Percentiles rank a stretch among this genome's conserved stretches.
Evolutionary conservation across 2,113 vertebrate species (phyloP).

Genomic region (Smithornis capensis): DNA sequence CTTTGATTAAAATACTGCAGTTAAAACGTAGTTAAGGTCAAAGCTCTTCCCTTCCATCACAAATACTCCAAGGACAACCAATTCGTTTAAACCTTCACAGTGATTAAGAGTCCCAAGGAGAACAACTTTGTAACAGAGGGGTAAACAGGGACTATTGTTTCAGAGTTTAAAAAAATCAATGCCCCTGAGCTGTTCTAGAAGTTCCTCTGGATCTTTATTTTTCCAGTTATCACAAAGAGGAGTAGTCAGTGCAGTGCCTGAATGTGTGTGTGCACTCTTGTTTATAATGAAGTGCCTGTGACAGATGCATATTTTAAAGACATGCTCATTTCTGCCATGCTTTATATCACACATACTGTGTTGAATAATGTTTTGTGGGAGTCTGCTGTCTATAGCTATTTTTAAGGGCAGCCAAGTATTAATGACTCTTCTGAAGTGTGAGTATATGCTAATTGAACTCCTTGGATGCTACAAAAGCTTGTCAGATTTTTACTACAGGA

Average conservation of each 20-base stretch:
- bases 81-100: neutral
- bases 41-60: neutral
- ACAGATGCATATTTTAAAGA: neutral
- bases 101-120: neutral
- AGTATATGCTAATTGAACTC: neutral
- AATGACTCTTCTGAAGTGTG: neutral
- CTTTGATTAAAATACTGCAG: neutral
- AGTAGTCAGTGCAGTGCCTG: neutral
- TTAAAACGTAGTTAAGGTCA: neutral
- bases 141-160: neutral
- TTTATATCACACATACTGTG: neutral
- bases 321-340: neutral
- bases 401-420: neutral
- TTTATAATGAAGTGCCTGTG: neutral
- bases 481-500: neutral
- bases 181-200: neutral
- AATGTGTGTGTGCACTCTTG: neutral
- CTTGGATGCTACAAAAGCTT: neutral
- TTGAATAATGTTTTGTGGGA: neutral
- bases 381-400: neutral
- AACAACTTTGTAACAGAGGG: neutral
- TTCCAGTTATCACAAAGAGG: neutral
- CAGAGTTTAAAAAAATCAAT: neutral
- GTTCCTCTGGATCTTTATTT: neutral
- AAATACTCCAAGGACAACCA: neutral